A percentile compares a stretch with the other conserved stretches of the same genome.
phyloP scores from a whole-genome alignment of 2,113 vertebrate species.

The Hippocampus mohnikei region DNA sequence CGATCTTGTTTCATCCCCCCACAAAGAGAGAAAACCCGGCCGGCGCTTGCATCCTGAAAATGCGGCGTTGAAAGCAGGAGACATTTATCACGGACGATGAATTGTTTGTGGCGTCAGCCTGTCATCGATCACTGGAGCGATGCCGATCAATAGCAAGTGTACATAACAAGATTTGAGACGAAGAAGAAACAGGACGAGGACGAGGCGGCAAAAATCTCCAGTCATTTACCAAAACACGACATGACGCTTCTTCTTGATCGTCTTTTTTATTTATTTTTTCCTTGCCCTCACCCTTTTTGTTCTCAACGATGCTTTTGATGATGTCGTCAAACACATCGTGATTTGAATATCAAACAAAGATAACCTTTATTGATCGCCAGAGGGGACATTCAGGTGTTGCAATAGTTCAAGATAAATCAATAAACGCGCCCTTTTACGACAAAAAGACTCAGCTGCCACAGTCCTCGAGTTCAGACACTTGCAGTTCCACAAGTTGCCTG shows the following conservation, averaged over 20 bases:
- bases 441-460: too few species aligned
- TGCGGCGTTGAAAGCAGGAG: slow-evolving; percentile 31
- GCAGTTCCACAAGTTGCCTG: too few species aligned
- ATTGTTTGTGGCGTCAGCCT: slow-evolving; percentile 10
- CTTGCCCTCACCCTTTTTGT: background rate
- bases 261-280: too few species aligned
- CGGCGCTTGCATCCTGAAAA: background rate
- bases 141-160: slow-evolving; percentile 47
- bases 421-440: too few species aligned
- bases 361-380: too few species aligned
- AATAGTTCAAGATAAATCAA: too few species aligned
- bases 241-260: background rate
- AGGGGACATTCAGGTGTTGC: too few species aligned
- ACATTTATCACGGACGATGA: slow-evolving; percentile 37
- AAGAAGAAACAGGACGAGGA: background rate
- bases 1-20: too few species aligned
- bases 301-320: background rate
- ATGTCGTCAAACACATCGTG: background rate
- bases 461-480: too few species aligned
- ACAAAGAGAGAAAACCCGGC: background rate
- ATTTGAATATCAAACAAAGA: too few species aligned
- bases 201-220: background rate
- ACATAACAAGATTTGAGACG: slow-evolving; percentile 13
- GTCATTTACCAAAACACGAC: slow-evolving; percentile 3
- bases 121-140: slow-evolving; percentile 24